Base-by-base conservation (phyloP, 2,888 invertebrate species). In the Plagodis dolabraria region DNA sequence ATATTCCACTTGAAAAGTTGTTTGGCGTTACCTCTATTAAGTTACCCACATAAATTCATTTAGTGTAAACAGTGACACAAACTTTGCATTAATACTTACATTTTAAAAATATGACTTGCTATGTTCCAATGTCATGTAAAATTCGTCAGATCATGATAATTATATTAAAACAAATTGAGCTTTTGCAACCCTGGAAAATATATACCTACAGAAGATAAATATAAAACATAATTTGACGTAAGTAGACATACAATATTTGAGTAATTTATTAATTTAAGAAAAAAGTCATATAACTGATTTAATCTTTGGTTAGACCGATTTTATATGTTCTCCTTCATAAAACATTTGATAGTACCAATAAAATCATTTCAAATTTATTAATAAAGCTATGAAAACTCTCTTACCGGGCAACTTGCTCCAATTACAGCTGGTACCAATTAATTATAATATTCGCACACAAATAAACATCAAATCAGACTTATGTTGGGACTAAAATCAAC, bases 151-250 rank as follows among this genome's bases (percentile, higher is more conserved):
- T 65, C 64, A 47, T 59, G 33, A 46, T 48, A 36, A 22, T 53
- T 56, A 47, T n/a, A n/a, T n/a, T n/a, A n/a, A n/a, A 63, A 60
- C 49, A 51, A 63, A 63, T 69, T 69, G 67, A 69, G 69, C 60
- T 43, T 60, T 52, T 40, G 33, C 34, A 44, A 47, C 12, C 38
- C n/a, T 47, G 8, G 11, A 11, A 22, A 22, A 22, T 22, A 22
- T 22, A 22, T 22, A 22, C 22, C 22, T 22, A 22, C 22, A 22
- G 22, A 22, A 22, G 22, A 22, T 22, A 22, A 22, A 22, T 22
- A 22, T 22, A 22, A 22, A 22, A 22, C 22, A 22, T 22, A 22
- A 22, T 22, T 22, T 22, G 22, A 22, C 4, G 22, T 22, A 22
- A 22, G 22, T 22, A 22, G 22, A 22, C 22, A 22, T 22, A 2